These are phyloP conservation scores for Mycetomoellerius zeteki DNA, from an alignment of 1,140 invertebrate species.

Conservation along the genomic window DNA sequence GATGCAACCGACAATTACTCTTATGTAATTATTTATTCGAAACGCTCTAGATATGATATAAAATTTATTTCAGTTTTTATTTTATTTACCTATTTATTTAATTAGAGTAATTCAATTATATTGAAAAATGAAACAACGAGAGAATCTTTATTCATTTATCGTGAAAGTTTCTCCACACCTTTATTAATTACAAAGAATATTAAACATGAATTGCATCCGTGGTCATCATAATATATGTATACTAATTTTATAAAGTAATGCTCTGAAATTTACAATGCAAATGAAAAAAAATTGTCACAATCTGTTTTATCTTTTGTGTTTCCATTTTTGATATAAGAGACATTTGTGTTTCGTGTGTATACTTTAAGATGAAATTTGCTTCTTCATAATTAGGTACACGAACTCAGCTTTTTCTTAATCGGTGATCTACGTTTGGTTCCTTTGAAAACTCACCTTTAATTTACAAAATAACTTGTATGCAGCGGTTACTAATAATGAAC, in stretches of 20 bases:
- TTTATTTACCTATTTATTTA: not conserved
- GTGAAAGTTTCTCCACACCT: not conserved
- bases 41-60: not conserved
- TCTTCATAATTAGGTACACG: slow-evolving; percentile 54
- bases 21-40: slow-evolving; percentile 39
- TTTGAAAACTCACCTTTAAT: slow-evolving; percentile 54
- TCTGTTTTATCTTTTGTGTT: not conserved
- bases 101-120: slow-evolving; percentile 6
- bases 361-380: slow-evolving; percentile 20
- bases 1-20: slow-evolving; percentile 54
- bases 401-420: slow-evolving; percentile 50
- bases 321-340: not conserved
- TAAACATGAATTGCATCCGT: not conserved
- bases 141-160: not conserved
- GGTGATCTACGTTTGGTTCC: slow-evolving; percentile 28
- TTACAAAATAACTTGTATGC: slow-evolving; percentile 42
- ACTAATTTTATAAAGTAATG: slow-evolving; percentile 2
- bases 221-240: slow-evolving; percentile 5
- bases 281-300: slow-evolving; percentile 13
- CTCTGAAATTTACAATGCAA: not conserved
- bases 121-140: not conserved
- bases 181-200: slow-evolving; percentile 1
- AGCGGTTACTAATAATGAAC: slow-evolving; percentile 57
- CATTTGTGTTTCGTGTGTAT: slow-evolving; percentile 12
- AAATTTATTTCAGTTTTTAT: not conserved